A percentile compares a stretch with the other conserved stretches of the same genome.
Conservation (phyloP, 2,113 vertebrate genomes). For the Hippocampus abdominalis region DNA sequence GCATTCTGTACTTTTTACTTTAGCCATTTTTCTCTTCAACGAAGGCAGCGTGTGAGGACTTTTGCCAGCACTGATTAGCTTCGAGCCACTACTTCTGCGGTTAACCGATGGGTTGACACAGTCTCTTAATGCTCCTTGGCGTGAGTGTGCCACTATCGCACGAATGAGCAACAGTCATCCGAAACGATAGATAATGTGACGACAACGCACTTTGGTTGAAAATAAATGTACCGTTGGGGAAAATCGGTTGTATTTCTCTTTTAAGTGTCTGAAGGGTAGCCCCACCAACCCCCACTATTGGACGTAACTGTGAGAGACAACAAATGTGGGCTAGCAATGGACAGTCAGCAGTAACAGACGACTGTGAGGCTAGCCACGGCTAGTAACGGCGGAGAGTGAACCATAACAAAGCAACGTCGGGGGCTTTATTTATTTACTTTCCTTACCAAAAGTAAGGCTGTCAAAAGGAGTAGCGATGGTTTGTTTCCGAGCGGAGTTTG, state of each 20-base stretch:
- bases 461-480: not conserved
- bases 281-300: conserved; percentile 12
- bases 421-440: not conserved
- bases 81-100: not conserved
- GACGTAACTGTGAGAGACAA: conserved; percentile 16
- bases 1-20: not conserved
- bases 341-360: conserved; percentile 26
- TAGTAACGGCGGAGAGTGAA: not conserved
- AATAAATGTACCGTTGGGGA: not conserved
- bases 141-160: not conserved
- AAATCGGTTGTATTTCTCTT: not conserved
- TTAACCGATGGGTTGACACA: not conserved
- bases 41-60: not conserved
- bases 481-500: not conserved
- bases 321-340: conserved; percentile 28
- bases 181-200: not conserved
- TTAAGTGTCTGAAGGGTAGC: not conserved
- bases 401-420: not conserved
- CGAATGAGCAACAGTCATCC: not conserved
- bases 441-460: not conserved
- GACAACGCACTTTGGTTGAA: not conserved
- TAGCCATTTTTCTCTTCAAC: not conserved
- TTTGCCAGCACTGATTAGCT: not conserved
- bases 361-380: not conserved
- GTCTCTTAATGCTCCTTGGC: not conserved